phyloP scores from a whole-genome alignment of 1,140 invertebrate species.

The Antheraea pernyi region DNA sequence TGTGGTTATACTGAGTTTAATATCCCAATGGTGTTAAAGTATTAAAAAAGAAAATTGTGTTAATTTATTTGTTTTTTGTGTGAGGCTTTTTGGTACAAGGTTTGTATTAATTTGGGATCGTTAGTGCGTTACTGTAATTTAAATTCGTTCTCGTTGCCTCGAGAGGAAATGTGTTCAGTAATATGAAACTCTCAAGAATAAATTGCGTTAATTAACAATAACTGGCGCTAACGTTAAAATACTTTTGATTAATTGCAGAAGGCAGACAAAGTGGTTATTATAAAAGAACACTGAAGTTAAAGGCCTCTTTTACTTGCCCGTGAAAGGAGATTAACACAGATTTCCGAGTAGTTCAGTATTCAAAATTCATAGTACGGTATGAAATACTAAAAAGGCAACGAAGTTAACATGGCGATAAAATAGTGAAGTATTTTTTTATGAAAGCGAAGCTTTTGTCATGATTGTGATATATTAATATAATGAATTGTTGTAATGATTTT shows the following conservation, averaged over 20 bases:
- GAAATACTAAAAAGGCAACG: too few relatives aligned
- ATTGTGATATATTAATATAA: too few relatives aligned
- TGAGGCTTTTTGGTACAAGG: background rate
- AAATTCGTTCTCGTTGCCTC: background rate
- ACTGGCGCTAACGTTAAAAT: background rate
- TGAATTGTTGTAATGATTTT: too few relatives aligned
- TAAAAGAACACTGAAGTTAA: background rate
- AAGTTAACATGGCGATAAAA: too few relatives aligned
- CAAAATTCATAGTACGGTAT: background rate
- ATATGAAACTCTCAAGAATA: background rate
- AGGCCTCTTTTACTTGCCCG: background rate
- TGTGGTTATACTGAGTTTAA: too few relatives aligned
- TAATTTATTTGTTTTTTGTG: background rate
- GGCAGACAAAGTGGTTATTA: background rate
- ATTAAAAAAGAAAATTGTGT: too few relatives aligned
- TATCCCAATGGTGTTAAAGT: too few relatives aligned
- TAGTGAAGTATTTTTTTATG: too few relatives aligned
- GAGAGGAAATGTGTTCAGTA: background rate
- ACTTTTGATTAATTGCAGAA: background rate
- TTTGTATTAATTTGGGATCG: background rate
- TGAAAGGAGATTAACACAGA: background rate
- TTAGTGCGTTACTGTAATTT: background rate
- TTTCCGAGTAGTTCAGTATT: background rate
- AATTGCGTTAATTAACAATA: conserved; percentile 2
- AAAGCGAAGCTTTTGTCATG: too few relatives aligned